These are phyloP conservation scores for Okamejei kenojei DNA, from an alignment of 2,797 vertebrate genomes.

Conservation along the genomic window DNA sequence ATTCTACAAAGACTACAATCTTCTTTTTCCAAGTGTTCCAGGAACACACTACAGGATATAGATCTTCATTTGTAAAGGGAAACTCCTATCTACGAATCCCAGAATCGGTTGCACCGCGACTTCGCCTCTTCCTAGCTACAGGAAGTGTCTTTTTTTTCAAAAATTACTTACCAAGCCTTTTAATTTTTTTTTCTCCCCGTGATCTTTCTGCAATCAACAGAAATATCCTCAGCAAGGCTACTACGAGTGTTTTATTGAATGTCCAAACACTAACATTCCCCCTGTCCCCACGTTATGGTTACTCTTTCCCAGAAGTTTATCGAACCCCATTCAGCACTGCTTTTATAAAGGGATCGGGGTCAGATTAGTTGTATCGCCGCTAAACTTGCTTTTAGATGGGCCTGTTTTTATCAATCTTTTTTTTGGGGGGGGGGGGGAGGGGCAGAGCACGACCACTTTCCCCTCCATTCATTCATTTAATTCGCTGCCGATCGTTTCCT, in stretches of 20 bases:
- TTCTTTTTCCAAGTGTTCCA: not conserved
- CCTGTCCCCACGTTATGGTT: not conserved
- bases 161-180: not conserved
- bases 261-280: not conserved
- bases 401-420: conserved; percentile 2
- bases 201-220: not conserved
- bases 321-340: not conserved
- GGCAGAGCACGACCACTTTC: not conserved
- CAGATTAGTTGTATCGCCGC: not conserved
- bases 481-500: not conserved
- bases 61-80: not conserved
- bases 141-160: not conserved
- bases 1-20: not conserved
- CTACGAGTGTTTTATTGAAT: not conserved
- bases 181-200: not conserved
- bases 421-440: not conserved
- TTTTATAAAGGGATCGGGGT: not conserved
- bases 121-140: not conserved
- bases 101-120: not conserved
- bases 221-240: not conserved
- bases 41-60: not conserved
- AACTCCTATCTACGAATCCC: not conserved
- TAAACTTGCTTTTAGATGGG: not conserved
- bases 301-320: not conserved
- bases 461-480: not conserved